Evolutionary conservation across 2,113 vertebrate species (phyloP), one percentile per base, ranked within the genome.

Genomic region (Murina feae): DNA sequence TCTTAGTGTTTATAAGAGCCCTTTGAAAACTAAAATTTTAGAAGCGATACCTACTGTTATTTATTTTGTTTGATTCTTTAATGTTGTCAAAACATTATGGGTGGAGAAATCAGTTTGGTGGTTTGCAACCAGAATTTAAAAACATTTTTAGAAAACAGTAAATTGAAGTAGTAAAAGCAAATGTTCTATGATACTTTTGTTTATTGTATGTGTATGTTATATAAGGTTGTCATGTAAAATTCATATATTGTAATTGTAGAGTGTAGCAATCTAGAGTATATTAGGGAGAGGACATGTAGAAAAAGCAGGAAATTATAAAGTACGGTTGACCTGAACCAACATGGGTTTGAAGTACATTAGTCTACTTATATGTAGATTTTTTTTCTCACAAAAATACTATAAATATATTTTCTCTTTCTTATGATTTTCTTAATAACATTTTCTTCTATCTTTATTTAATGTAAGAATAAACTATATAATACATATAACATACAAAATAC

Each of bases 121-220:
- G 10, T 93, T 88, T 97, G 51, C 35, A 93, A 63, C 2, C 16
- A 89, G 17, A 68, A 81, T 91, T 87, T 68, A n/a, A 79, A 74
- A 91, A 16, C 44, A 79, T 12, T 58, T 58, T 8, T 84, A 39
- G 47, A 71, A 44, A 12, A 49, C 2, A 90, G 25, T 25, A 89
- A 74, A 63, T 68, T 71, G 23, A 82, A 93, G 11, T 82, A 39
- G 9, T 69, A 42, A 91, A 9, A 71, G 18, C 12, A 71, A 53
- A 75, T 53, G 4, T 71, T 68, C 32, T 71, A 10, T 51, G 23
- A 16, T 32, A 28, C 12, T 76, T 89, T 37, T 28, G 13, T 42
- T 88, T 60, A 6, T 9, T 30, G 3, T 51, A 7, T 63, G 4
- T 60, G 5, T 55, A 25, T 68, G 12, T 75, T 47, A 21, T 44